Base-by-base conservation (phyloP, 2,797 vertebrate species). In the Octomys mimax region DNA sequence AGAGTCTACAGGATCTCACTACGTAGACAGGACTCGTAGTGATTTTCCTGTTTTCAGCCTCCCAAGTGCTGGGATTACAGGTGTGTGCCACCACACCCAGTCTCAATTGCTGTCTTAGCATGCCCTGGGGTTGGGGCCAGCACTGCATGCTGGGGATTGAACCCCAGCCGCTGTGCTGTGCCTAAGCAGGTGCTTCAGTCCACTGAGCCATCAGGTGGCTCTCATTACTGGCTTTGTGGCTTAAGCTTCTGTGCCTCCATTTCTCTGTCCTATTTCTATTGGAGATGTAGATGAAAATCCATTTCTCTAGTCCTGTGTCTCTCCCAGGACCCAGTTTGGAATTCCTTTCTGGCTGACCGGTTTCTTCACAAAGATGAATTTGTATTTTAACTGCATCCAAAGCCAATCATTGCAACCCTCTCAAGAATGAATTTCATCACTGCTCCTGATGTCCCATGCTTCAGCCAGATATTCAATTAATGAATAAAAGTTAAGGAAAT, bases 381-480 rank as follows among this genome's bases (percentile, higher is more conserved):
- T n/a, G 36, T 61, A 73, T 61, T 73, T 92, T 89, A 89, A 87
- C 61, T 95, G 33, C 59, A 8, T 83, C 61, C 46, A 94, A 82
- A 94, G 54, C 31, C 86, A 93, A 79, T 90, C 85, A 82, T 6
- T 88, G 4, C 9, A 93, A 86, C 13, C 9, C 14, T 75, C 22
- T 90, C 36, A 85, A 79, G 52, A 88, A 62, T 64, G 36, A 6
- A 88, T 85, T 87, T 21, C 54, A 36, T 61, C 52, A 84, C 52
- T 85, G 33, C 2, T 81, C 54, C 66, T 87, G 19, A 91, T 68
- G 24, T 0, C 0, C 11, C 16, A 42, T 77, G 39, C 77, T 96
- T 96, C 5, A 95, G 21, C 42, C 71, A 87, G 39, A 77, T 91
- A 66, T 73, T 80, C 88, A 46, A 95, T 89, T 95, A 80, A 66